Conservation (phyloP, 2,888 invertebrate species). For the Drosophila flavopinicola region DNA sequence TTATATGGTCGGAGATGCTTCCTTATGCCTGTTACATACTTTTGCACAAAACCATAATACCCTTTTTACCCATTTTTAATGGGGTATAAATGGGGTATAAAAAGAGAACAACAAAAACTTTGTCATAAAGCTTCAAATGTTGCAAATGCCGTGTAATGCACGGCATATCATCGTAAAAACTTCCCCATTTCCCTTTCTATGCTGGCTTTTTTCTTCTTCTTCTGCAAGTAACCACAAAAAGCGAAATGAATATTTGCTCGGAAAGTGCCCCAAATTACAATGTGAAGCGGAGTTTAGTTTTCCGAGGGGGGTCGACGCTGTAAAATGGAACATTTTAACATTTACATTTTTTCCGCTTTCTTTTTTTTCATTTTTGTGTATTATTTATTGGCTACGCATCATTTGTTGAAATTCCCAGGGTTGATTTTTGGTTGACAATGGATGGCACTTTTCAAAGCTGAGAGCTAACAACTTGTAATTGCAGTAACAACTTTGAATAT, state of each 20-base stretch:
- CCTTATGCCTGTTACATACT: too few species aligned
- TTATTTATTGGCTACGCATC: conserved; percentile 57
- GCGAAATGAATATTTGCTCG: conserved; percentile 61
- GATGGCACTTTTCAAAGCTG: neutral
- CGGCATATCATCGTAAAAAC: conserved; percentile 62
- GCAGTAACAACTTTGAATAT: conserved; percentile 15
- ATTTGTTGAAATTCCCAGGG: conserved; percentile 52
- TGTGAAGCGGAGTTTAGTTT: conserved; percentile 31
- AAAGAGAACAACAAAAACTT: conserved; percentile 37
- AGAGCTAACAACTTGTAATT: conserved; percentile 7
- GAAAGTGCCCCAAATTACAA: conserved; percentile 59
- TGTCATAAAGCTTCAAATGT: conserved; percentile 61
- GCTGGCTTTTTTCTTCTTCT: conserved; percentile 1
- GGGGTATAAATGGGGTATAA: too few species aligned
- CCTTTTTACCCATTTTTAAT: too few species aligned
- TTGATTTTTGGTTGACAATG: conserved; percentile 24
- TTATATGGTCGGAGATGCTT: too few species aligned
- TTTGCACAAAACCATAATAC: conserved; percentile 29
- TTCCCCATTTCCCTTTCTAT: conserved; percentile 30
- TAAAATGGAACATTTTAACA: conserved; percentile 51
- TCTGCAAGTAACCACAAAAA: conserved; percentile 31
- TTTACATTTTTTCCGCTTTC: conserved; percentile 30
- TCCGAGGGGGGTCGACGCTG: conserved; percentile 32
- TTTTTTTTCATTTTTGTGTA: conserved; percentile 15
- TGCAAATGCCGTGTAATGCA: conserved; percentile 67